Percentiles rank a stretch among this genome's conserved stretches.
Conservation (phyloP, 2,888 invertebrate genomes). For the Trachelus stipa region DNA sequence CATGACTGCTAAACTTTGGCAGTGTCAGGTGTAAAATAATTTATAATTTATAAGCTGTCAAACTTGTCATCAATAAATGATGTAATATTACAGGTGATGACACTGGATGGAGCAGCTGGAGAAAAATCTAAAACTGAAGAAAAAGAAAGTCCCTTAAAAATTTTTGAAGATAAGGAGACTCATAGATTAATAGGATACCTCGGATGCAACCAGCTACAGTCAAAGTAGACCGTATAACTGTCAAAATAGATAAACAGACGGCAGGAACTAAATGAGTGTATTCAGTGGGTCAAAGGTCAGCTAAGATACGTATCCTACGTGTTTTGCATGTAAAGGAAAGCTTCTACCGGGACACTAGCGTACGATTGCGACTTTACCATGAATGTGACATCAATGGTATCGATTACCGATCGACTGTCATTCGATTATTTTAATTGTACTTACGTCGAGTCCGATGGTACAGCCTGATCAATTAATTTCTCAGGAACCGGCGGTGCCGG, state of each 20-base stretch:
- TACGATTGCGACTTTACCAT: background rate
- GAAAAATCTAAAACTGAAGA: background rate
- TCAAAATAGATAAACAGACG: constrained; percentile 43
- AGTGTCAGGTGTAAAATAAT: background rate
- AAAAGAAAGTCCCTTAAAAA: background rate
- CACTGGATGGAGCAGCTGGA: background rate
- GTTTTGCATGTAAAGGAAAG: background rate
- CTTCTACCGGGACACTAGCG: background rate
- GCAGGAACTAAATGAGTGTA: constrained; percentile 10
- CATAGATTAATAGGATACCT: constrained; percentile 70
- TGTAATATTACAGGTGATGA: background rate
- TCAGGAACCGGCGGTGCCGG: constrained; percentile 77
- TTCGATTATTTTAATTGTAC: constrained; percentile 55
- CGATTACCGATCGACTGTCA: background rate
- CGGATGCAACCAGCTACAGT: constrained; percentile 87
- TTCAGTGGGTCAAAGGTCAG: background rate
- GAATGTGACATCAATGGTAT: background rate
- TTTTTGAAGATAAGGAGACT: constrained; percentile 20
- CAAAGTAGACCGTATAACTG: constrained; percentile 75
- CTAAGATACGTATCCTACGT: background rate
- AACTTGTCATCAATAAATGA: background rate
- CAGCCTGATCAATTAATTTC: constrained; percentile 77
- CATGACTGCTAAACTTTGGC: background rate
- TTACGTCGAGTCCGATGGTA: constrained; percentile 85
- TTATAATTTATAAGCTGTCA: background rate